These are phyloP conservation scores for Rostratula benghalensis DNA, from an alignment of 2,113 vertebrate species.

Conservation along the genomic window DNA sequence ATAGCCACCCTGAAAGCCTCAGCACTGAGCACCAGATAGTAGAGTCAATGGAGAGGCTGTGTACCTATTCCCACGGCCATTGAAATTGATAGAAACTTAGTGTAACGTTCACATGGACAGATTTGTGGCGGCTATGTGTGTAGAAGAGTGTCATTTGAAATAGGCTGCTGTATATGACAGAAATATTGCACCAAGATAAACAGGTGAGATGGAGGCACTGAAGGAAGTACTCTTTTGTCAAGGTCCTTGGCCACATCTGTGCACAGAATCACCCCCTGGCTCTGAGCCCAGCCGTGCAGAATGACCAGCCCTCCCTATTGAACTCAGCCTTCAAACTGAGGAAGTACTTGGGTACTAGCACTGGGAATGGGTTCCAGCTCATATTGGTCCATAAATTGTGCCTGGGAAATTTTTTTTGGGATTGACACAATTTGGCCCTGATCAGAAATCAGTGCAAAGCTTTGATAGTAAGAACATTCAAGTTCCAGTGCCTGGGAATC, in stretches of 20 bases:
- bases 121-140: background rate
- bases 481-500: background rate
- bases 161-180: background rate
- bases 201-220: background rate
- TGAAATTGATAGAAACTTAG: background rate
- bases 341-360: rapidly evolving
- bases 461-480: background rate
- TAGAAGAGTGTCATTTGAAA: background rate
- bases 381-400: background rate
- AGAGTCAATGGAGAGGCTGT: background rate
- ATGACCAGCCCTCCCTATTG: background rate
- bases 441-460: background rate
- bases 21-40: background rate
- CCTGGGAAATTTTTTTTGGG: background rate
- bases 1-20: background rate
- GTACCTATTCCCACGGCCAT: background rate
- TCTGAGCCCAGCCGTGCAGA: background rate
- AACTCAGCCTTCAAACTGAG: background rate
- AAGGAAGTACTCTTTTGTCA: background rate
- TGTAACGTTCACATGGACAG: background rate
- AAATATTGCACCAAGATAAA: background rate
- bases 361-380: background rate
- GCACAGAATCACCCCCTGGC: background rate
- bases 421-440: background rate
- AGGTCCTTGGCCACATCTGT: background rate